Evolutionary conservation across 1,140 invertebrate species (phyloP).

Genomic region (Aleiodes sp.): DNA sequence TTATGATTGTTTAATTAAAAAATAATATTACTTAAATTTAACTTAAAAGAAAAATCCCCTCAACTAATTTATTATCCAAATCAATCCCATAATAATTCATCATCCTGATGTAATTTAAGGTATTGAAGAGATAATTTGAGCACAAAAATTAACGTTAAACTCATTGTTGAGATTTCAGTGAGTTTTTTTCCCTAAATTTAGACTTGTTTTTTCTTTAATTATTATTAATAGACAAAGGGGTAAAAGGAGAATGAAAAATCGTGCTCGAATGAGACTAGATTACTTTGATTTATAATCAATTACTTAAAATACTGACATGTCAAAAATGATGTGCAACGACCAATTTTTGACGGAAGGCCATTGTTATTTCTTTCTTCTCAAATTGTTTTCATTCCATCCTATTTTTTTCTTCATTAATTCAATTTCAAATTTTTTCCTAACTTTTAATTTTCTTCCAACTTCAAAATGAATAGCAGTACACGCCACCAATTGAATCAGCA

Average conservation of each 20-base stretch:
- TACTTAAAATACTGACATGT: constrained; percentile 64
- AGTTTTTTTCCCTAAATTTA: no score
- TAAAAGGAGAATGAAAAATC: constrained; percentile 28
- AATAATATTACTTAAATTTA: background rate
- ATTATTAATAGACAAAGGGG: background rate
- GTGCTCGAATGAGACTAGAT: constrained; percentile 61
- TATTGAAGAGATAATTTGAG: constrained; percentile 1
- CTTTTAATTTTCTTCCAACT: background rate
- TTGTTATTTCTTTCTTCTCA: constrained; percentile 26
- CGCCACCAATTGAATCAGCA: constrained; percentile 12
- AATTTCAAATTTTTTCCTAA: background rate
- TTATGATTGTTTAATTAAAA: background rate
- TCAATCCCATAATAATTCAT: background rate
- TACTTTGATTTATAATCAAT: constrained; percentile 62
- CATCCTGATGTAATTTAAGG: background rate
- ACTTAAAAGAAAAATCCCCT: background rate
- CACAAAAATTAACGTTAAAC: background rate
- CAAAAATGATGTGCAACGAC: constrained; percentile 53
- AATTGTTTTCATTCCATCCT: constrained; percentile 8
- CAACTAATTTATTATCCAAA: background rate
- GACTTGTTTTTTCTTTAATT: background rate
- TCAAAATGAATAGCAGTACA: constrained; percentile 10
- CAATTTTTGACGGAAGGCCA: constrained; percentile 54
- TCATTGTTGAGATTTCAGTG: background rate
- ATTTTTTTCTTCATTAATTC: background rate